A percentile compares a stretch with the other conserved stretches of the same genome.
phyloP scores from a whole-genome alignment of 2,888 invertebrate genomes.

The Zygaena filipendulae region DNA sequence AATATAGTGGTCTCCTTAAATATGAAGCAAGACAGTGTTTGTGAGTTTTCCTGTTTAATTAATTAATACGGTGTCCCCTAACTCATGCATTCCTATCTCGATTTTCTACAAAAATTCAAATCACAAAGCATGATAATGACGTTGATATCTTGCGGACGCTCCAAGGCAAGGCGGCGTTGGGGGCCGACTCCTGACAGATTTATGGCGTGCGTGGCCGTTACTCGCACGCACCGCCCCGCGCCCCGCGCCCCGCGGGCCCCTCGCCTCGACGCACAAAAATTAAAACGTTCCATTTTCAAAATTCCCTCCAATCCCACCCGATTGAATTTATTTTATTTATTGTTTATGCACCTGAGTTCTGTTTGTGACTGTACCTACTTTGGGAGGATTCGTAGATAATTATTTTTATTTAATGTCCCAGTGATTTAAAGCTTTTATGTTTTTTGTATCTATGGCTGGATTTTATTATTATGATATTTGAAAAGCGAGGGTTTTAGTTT shows the following conservation, averaged over 20 bases:
- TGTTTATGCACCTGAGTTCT: conserved; percentile 23
- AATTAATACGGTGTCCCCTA: no score
- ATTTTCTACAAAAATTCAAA: no score
- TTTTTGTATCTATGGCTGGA: no score
- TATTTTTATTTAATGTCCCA: no score
- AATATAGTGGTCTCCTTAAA: no score
- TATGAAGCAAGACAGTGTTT: no score
- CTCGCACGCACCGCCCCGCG: conserved; percentile 31
- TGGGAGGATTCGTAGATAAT: no score
- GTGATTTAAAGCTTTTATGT: no score
- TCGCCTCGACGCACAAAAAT: conserved; percentile 46
- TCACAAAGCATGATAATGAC: no score
- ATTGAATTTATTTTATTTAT: conserved; percentile 29
- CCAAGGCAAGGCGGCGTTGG: conserved; percentile 35
- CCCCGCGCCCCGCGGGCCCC: conserved; percentile 18
- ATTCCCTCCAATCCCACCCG: conserved; percentile 32
- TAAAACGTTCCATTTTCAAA: conserved; percentile 45
- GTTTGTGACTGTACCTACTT: conserved; percentile 10
- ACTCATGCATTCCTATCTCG: no score
- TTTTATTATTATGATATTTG: conserved; percentile 7
- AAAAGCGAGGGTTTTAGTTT: no score
- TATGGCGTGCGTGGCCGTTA: conserved; percentile 50
- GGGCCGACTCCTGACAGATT: conserved; percentile 53
- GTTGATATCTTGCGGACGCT: conserved; percentile 41
- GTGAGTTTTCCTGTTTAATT: no score